Conservation (phyloP, 2,113 vertebrate genomes). For the Leucoraja erinaceus region DNA sequence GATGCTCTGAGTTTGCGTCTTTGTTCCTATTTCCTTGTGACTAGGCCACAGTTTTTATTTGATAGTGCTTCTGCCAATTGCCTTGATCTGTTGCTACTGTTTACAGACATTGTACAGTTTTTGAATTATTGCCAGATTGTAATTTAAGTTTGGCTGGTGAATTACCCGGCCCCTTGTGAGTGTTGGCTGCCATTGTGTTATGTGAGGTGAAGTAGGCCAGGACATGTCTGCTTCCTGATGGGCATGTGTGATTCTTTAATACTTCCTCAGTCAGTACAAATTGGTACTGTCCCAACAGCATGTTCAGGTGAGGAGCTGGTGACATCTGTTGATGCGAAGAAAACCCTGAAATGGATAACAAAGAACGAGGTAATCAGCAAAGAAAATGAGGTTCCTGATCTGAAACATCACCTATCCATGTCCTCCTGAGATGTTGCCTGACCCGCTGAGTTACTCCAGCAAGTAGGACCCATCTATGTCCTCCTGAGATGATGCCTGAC, state of each 20-base stretch:
- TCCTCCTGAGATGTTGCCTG: too few species aligned
- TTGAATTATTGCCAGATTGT: background rate
- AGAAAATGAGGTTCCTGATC: too few species aligned
- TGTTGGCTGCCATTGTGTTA: background rate
- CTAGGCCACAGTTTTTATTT: too few species aligned
- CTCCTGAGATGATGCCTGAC: too few species aligned
- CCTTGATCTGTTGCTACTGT: too few species aligned
- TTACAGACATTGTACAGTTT: background rate
- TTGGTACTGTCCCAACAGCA: background rate
- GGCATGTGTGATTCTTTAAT: background rate
- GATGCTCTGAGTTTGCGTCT: too few species aligned
- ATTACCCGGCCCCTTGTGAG: background rate
- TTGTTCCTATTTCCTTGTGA: too few species aligned
- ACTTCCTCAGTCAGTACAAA: background rate
- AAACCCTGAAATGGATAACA: background rate
- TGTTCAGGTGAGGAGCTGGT: background rate
- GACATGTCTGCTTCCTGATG: background rate
- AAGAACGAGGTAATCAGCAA: too few species aligned
- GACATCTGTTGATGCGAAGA: background rate
- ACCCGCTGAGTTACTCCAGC: too few species aligned
- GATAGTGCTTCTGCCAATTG: too few species aligned
- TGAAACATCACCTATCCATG: too few species aligned
- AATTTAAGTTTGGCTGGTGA: background rate
- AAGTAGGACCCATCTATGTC: too few species aligned
- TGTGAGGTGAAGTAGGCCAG: background rate